Conservation (phyloP, 2,797 vertebrate genomes). For the Gymnoscopelus microlampas region DNA sequence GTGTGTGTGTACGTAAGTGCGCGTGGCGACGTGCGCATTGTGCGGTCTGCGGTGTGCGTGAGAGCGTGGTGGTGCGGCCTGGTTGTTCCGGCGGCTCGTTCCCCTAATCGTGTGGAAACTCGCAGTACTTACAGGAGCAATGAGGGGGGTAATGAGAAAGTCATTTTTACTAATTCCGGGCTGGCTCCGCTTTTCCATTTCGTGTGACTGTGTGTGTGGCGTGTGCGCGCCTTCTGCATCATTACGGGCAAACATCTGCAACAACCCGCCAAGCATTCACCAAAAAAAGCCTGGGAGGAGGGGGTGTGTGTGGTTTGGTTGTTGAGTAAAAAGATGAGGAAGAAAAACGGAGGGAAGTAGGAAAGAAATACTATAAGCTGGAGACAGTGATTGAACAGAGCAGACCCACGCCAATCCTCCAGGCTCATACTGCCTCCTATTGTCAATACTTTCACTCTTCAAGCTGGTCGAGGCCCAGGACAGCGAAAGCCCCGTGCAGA, state of each 20-base stretch:
- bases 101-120: conserved; percentile 83
- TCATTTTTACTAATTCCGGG: conserved; percentile 87
- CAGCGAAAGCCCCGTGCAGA: conserved; percentile 48
- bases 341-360: conserved; percentile 4
- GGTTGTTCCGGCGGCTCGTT: conserved; percentile 68
- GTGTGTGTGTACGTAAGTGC: neutral
- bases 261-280: conserved; percentile 69
- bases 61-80: conserved; percentile 38
- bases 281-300: conserved; percentile 3
- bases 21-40: neutral
- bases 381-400: conserved; percentile 41
- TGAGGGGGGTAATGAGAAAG: conserved; percentile 88
- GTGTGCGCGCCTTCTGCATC: conserved; percentile 75
- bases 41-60: neutral
- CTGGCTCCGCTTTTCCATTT: conserved; percentile 77
- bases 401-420: conserved; percentile 53
- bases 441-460: conserved; percentile 58
- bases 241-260: conserved; percentile 84
- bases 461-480: conserved; percentile 58
- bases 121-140: conserved; percentile 87
- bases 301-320: too few species aligned
- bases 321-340: conserved; percentile 16
- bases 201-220: conserved; percentile 73
- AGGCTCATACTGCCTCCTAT: conserved; percentile 76
- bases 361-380: conserved; percentile 49